Percentiles rank a stretch among this genome's conserved stretches.
Evolutionary conservation across 1,140 invertebrate genomes (phyloP).

Genomic region (Orussus abietinus): DNA sequence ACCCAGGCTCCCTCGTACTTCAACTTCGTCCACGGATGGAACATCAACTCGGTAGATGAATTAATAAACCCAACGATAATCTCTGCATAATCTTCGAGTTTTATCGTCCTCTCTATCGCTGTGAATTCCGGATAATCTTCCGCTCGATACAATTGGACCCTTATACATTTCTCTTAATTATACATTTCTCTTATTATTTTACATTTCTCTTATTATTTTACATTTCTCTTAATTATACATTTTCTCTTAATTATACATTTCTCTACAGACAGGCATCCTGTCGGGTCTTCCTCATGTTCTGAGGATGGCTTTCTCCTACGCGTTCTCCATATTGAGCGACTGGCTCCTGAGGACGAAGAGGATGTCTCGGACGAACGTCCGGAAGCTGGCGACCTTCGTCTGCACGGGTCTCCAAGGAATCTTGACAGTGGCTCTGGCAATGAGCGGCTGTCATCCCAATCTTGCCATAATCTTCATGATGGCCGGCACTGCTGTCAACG

Average conservation of each 20-base stretch:
- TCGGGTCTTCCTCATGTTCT: slow-evolving; percentile 65
- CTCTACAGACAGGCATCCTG: slow-evolving; percentile 60
- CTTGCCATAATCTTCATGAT: slow-evolving; percentile 61
- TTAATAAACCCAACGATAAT: too few relatives aligned
- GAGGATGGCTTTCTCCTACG: slow-evolving; percentile 60
- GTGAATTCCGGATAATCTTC: too few relatives aligned
- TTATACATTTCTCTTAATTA: too few relatives aligned
- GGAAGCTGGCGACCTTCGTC: slow-evolving; percentile 60
- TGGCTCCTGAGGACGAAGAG: slow-evolving; percentile 57
- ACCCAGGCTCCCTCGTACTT: slow-evolving; percentile 80
- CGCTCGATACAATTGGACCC: too few relatives aligned
- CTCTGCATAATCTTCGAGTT: too few relatives aligned
- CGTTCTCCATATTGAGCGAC: slow-evolving; percentile 60
- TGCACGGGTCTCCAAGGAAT: slow-evolving; percentile 58
- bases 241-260: slow-evolving; percentile 9
- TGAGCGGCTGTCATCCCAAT: slow-evolving; percentile 60
- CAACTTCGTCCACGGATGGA: slow-evolving; percentile 71
- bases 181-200: too few relatives aligned
- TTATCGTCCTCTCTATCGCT: too few relatives aligned
- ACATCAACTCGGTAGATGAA: slow-evolving; percentile 67
- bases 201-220: too few relatives aligned
- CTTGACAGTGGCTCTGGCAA: slow-evolving; percentile 58
- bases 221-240: not conserved
- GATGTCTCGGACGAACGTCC: slow-evolving; percentile 60
- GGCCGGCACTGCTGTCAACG: slow-evolving; percentile 59